These are phyloP conservation scores for Salvelinus sp. DNA, from an alignment of 2,113 vertebrate genomes.

Conservation along the genomic window DNA sequence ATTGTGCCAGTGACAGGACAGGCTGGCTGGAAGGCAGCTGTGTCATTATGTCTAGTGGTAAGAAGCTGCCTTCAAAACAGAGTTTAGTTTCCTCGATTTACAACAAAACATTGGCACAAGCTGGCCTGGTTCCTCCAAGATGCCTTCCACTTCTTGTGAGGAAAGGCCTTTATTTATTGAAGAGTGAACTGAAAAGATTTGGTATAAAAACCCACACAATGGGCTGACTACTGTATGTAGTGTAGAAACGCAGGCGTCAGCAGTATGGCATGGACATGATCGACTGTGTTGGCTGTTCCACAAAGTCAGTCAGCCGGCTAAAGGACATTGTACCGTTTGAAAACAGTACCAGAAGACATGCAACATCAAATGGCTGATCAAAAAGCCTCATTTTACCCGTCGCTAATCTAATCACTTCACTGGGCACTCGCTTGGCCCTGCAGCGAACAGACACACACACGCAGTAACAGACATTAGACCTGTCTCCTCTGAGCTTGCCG, in stretches of 20 bases:
- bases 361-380: slow-evolving; percentile 66
- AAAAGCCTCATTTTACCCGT: slow-evolving; percentile 62
- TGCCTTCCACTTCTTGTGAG: slow-evolving; percentile 13
- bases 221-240: slow-evolving; percentile 15
- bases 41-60: background rate
- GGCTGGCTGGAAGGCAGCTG: background rate
- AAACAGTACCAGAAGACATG: slow-evolving; percentile 30
- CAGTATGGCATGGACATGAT: slow-evolving; percentile 10
- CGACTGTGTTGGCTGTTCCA: slow-evolving; percentile 16
- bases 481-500: slow-evolving; percentile 45
- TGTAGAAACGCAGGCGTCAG: slow-evolving; percentile 17
- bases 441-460: slow-evolving; percentile 29
- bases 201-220: slow-evolving; percentile 26
- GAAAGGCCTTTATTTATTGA: slow-evolving; percentile 32
- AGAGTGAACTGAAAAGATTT: slow-evolving; percentile 35
- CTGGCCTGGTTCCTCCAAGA: slow-evolving; percentile 4
- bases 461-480: slow-evolving; percentile 13
- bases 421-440: slow-evolving; percentile 45
- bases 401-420: slow-evolving; percentile 64
- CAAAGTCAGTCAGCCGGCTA: slow-evolving; percentile 8
- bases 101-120: slow-evolving; percentile 16
- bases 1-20: background rate
- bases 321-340: slow-evolving; percentile 25
- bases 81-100: slow-evolving; percentile 16
- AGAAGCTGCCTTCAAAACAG: slow-evolving; percentile 8